Base-by-base conservation (phyloP, 1,140 invertebrate species). In the Sycophila sp. region DNA sequence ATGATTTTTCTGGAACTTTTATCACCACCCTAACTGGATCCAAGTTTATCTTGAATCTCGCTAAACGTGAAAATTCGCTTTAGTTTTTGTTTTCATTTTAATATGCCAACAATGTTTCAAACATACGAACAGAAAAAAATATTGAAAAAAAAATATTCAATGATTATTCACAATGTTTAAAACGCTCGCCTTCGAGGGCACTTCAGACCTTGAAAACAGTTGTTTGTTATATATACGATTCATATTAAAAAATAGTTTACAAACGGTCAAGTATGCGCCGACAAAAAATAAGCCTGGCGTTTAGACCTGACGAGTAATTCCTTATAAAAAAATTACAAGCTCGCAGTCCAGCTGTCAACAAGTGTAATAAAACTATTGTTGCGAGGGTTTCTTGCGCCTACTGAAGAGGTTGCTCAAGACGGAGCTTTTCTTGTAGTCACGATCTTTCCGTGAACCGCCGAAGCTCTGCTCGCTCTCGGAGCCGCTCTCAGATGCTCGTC, bases 401-500 rank as follows among this genome's bases (percentile, higher is more conserved):
- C 86, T 81, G 59, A 87, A 87, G 24, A 87, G 69, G 73, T 85
- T 87, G 68, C 85, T 87, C 30, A 87, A 71, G 8, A 87, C 86
- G 24, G 84, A 86, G 70, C 79, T 83, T 56, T 85, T 79, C 53
- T 86, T 87, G 56, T 81, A 83, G 73, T 87, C 85, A 4, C 83
- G 80, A 68, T 85, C 84, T 63, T 86, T 86, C 3, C 85, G 80
- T 69, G 75, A 78, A 34, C 79, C 76, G 30, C 74, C 76, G n/a
- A 75, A 73, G 26, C 79, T 86, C 28, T 86, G 85, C 59, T 87
- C 85, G 62, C 85, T 87, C 66, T 87, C 86, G 2, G 85, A 85
- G n/a, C 84, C 85, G 73, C 85, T 87, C 63, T 87, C 85, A 0
- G 84, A 85, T 15, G 82, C 78, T 75, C 84, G 77, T 71, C 83